phyloP scores from a whole-genome alignment of 2,888 invertebrate species.

The Halictus ligatus region DNA sequence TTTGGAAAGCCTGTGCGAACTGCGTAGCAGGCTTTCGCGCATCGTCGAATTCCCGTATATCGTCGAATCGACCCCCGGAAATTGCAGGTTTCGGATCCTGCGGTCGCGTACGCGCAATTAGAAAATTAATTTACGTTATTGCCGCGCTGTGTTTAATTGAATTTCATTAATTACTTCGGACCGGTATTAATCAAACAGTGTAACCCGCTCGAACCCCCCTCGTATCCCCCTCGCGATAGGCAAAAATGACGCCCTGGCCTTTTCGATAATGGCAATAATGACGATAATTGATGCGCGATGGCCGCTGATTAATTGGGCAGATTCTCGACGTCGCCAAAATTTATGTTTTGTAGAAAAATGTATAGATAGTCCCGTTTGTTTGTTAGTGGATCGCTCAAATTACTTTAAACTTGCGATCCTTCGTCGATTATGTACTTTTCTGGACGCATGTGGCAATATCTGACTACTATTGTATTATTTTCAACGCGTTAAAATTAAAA shows the following conservation, averaged over 20 bases:
- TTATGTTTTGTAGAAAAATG: neutral
- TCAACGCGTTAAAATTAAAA: too few species aligned
- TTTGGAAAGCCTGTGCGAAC: conserved; percentile 4
- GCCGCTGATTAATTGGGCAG: neutral
- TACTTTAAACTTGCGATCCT: too few species aligned
- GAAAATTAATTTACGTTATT: conserved; percentile 58
- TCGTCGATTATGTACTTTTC: too few species aligned
- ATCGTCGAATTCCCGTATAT: neutral
- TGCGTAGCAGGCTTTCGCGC: neutral
- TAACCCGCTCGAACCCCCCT: neutral
- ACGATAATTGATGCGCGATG: neutral
- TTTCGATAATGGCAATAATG: neutral
- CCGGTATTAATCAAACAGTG: conserved; percentile 48
- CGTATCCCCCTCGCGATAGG: neutral
- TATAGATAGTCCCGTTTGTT: too few species aligned
- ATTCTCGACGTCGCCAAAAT: neutral
- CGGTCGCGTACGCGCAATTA: conserved; percentile 41
- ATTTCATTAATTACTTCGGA: conserved; percentile 48
- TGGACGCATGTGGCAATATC: too few species aligned
- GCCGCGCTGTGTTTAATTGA: conserved; percentile 50
- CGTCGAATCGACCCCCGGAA: neutral
- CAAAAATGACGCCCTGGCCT: neutral
- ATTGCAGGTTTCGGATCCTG: conserved; percentile 40
- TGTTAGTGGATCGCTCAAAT: too few species aligned
- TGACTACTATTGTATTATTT: too few species aligned